phyloP scores from a whole-genome alignment of 2,113 vertebrate species.

The Equus przewalskii region DNA sequence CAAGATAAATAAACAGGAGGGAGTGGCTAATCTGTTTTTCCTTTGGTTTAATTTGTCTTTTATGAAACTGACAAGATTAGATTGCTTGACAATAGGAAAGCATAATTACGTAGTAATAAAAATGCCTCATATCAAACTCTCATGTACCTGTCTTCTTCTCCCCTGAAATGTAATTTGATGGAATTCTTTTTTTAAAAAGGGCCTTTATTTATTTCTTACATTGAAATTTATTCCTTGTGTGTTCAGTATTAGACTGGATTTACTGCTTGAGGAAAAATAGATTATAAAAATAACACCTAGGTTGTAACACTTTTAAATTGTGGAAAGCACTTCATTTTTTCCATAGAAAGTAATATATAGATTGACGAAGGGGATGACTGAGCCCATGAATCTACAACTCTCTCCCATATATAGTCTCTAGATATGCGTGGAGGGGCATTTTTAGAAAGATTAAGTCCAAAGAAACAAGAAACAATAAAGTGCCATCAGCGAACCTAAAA shows the following conservation, averaged over 20 bases:
- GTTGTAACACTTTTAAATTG: slow-evolving; percentile 35
- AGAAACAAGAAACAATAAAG: not conserved
- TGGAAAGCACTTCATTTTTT: not conserved
- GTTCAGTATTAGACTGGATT: slow-evolving; percentile 61
- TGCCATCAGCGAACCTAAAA: rapidly evolving
- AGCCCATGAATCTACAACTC: not conserved
- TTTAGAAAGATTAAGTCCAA: not conserved
- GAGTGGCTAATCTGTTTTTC: not conserved
- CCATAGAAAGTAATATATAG: not conserved
- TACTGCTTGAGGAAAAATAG: slow-evolving; percentile 40
- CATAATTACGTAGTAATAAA: rapidly evolving
- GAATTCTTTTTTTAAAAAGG: not conserved
- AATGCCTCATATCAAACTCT: not conserved
- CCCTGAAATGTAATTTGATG: not conserved
- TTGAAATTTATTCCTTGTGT: not conserved
- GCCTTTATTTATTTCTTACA: not conserved
- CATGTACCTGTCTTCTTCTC: not conserved
- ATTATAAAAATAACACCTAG: slow-evolving; percentile 27
- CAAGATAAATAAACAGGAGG: too few relatives aligned
- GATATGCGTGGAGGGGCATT: rapidly evolving
- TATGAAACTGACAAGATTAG: not conserved
- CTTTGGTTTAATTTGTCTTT: not conserved
- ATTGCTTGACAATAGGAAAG: not conserved
- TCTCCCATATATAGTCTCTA: not conserved
- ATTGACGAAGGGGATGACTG: not conserved